A percentile compares a stretch with the other conserved stretches of the same genome.
phyloP scores from a whole-genome alignment of 2,888 invertebrate species.

The Tiphia femorata region DNA sequence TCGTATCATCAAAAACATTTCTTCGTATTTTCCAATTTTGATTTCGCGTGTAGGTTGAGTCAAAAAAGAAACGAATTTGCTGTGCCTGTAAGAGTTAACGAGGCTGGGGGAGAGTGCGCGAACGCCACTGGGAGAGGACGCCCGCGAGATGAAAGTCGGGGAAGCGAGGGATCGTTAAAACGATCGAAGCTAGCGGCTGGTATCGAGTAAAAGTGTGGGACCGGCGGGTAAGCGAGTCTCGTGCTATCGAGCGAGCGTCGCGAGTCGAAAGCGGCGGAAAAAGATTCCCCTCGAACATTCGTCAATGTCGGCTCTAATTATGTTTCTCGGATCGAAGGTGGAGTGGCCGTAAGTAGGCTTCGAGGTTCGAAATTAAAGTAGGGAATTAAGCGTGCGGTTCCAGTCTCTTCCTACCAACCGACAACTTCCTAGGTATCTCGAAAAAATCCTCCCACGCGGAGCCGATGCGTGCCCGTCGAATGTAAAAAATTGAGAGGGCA shows the following conservation, averaged over 20 bases:
- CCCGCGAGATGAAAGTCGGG: constrained; percentile 35
- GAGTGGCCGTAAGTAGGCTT: too few relatives aligned
- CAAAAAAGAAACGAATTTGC: too few relatives aligned
- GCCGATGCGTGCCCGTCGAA: neutral
- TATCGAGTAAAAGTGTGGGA: constrained; percentile 19
- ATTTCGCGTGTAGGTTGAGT: too few relatives aligned
- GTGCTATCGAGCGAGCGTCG: neutral
- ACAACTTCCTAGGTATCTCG: too few relatives aligned
- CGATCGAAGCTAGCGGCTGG: neutral
- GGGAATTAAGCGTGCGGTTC: too few relatives aligned
- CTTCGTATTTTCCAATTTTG: too few relatives aligned
- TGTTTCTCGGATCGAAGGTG: constrained; percentile 13
- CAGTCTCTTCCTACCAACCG: too few relatives aligned
- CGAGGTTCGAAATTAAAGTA: too few relatives aligned
- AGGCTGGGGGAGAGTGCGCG: neutral
- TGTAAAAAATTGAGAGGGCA: neutral
- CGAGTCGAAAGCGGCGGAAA: neutral
- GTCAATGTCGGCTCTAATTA: constrained; percentile 21
- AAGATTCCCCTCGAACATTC: constrained; percentile 9
- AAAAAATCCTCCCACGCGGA: too few relatives aligned
- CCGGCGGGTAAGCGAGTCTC: neutral
- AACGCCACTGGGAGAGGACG: neutral
- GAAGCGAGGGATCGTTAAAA: constrained; percentile 19
- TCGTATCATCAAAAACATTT: too few relatives aligned
- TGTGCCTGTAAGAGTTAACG: too few relatives aligned